These are phyloP conservation scores for Leptopterna dolabrata DNA, from an alignment of 2,888 invertebrate genomes.

Conservation along the genomic window DNA sequence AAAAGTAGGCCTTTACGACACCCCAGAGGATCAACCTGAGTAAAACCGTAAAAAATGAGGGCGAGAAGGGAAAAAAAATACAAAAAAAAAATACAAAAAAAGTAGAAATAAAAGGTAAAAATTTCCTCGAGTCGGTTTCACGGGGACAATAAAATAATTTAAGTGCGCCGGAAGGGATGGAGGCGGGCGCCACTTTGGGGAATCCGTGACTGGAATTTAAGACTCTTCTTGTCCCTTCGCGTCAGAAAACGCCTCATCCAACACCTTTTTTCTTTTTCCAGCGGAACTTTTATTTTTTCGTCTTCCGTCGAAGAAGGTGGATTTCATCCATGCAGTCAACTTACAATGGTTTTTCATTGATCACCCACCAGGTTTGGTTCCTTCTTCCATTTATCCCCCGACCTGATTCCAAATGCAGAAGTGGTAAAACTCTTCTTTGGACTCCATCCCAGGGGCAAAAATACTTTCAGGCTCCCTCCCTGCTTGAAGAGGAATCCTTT, in stretches of 20 bases:
- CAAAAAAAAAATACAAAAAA: background rate
- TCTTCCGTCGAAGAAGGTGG: background rate
- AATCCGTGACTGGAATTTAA: conserved; percentile 48
- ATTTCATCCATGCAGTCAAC: background rate
- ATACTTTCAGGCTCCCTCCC: background rate
- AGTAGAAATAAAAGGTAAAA: background rate
- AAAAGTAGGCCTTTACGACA: background rate
- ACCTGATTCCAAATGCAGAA: conserved; percentile 33
- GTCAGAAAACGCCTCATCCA: background rate
- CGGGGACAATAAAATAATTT: conserved; percentile 49
- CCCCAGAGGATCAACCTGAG: background rate
- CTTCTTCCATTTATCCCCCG: background rate
- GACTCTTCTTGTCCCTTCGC: background rate
- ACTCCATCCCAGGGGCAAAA: background rate
- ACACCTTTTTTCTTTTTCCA: background rate
- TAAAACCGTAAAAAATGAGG: background rate
- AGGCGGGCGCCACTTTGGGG: conserved; percentile 21
- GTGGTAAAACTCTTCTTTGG: background rate
- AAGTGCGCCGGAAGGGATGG: background rate
- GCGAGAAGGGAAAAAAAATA: background rate
- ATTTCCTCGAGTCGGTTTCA: background rate
- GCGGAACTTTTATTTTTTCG: background rate
- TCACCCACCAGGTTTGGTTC: background rate
- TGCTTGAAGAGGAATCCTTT: background rate
- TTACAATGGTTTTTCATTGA: conserved; percentile 37